phyloP scores from a whole-genome alignment of 2,113 vertebrate genomes.

The Indicator maculatus region DNA sequence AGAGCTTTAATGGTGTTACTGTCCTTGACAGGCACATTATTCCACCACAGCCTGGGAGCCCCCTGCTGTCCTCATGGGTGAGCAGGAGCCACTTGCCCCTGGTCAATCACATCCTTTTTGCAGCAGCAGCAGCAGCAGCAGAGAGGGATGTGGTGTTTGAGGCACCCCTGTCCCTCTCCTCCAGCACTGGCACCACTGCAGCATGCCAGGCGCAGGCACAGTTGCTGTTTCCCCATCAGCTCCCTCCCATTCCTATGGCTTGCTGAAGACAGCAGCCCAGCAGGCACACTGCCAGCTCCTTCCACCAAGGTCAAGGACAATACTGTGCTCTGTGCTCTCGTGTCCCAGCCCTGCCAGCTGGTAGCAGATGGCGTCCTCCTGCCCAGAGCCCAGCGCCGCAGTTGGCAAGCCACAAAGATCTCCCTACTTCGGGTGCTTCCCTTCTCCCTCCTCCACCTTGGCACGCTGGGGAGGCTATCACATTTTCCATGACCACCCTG shows the following conservation, averaged over 20 bases:
- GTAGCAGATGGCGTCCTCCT: conserved; percentile 67
- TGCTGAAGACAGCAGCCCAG: conserved; percentile 20
- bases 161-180: neutral
- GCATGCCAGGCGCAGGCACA: neutral
- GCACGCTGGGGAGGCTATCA: neutral
- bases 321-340: conserved; percentile 63
- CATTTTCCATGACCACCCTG: conserved; percentile 61
- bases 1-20: neutral
- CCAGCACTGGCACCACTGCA: neutral
- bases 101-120: fast-evolving
- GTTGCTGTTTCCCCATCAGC: neutral
- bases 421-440: conserved; percentile 71
- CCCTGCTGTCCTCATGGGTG: fast-evolving
- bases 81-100: neutral
- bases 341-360: conserved; percentile 36
- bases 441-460: neutral
- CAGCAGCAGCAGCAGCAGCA: fast-evolving
- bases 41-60: neutral
- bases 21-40: neutral
- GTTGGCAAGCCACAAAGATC: conserved; percentile 49
- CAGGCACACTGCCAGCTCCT: conserved; percentile 35
- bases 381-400: neutral
- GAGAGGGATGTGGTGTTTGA: fast-evolving
- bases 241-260: neutral
- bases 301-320: conserved; percentile 68